Percentiles rank a stretch among this genome's conserved stretches.
Evolutionary conservation across 2,113 vertebrate genomes (phyloP).

Genomic region (Amazona guildingii): DNA sequence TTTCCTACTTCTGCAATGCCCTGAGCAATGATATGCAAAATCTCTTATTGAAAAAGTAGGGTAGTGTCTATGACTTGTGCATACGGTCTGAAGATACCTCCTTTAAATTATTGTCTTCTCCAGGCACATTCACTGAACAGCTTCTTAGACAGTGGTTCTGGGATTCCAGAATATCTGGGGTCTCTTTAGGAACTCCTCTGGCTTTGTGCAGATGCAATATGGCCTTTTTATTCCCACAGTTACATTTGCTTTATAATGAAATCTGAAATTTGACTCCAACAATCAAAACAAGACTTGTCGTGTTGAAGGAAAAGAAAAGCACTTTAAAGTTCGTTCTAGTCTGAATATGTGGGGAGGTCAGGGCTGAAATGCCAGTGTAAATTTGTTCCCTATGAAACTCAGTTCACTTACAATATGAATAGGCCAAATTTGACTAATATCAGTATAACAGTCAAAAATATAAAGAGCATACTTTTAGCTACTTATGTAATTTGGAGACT

Average conservation of each 20-base stretch:
- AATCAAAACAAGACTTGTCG: background rate
- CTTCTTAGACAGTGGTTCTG: background rate
- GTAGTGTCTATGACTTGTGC: rapidly evolving
- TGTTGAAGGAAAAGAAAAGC: background rate
- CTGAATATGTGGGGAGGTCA: rapidly evolving
- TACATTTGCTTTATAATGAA: background rate
- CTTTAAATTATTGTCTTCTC: background rate
- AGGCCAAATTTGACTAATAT: background rate
- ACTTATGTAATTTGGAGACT: background rate
- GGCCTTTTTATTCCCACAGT: background rate
- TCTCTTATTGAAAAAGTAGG: background rate
- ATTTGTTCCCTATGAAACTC: background rate
- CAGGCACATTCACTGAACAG: background rate
- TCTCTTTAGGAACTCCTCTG: background rate
- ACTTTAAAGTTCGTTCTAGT: background rate
- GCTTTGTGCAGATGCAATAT: background rate
- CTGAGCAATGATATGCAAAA: background rate
- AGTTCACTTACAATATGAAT: background rate
- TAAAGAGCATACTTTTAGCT: background rate
- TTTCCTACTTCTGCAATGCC: background rate
- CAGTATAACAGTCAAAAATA: background rate
- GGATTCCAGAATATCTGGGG: background rate
- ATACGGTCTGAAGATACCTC: background rate
- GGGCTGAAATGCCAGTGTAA: background rate
- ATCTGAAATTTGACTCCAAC: background rate